Evolutionary conservation across 2,113 vertebrate species (phyloP), one percentile per base, ranked within the genome.

Genomic region (Coreoperca whiteheadi): DNA sequence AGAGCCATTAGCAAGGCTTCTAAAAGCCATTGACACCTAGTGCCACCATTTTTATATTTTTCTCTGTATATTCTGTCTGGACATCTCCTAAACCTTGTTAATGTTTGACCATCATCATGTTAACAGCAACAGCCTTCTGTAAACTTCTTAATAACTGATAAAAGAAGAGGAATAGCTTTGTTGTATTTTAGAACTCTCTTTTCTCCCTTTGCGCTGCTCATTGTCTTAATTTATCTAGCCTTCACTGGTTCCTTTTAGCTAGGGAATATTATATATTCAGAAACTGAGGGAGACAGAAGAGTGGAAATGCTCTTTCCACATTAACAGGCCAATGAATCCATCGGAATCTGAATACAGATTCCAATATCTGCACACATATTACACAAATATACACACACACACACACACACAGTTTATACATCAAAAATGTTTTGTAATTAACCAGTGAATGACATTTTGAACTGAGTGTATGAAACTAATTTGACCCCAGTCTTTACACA

Each of bases 391-490:
- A 39, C 8, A 46, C 46, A 39, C 8, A 16, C 46, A 48, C 1
- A 9, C 6, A 30, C 7, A 54, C 23, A 69, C 51, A 28, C 2
- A 37, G 10, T 21, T 25, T 34, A 37, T 23, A 46, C 67, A 28
- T 61, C 43, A 25, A 23, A 64, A 46, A 21, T 20, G 43, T 59
- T 63, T 60, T 66, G 21, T 66, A 74, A 69, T 51, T 53, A 81
- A 30, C 16, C 16, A 32, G 21, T 69, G 32, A 78, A 39, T 60
- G 16, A 76, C 54, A 64, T 20, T 63, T 63, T 84, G 30, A 82
- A 77, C 77, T 28, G 32, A 18, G 21, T 53, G 20, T 59, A 82
- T 74, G 53, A 71, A 51, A 67, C 21, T 74, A 50, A 69, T 77
- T 59, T 69, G 74, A 77, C 30, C 77, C 67, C 34, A 57, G 56